Percentiles rank a stretch among this genome's conserved stretches.
These are phyloP conservation scores for Pteromalus puparum DNA, from an alignment of 1,140 invertebrate genomes.

Conservation along the genomic window DNA sequence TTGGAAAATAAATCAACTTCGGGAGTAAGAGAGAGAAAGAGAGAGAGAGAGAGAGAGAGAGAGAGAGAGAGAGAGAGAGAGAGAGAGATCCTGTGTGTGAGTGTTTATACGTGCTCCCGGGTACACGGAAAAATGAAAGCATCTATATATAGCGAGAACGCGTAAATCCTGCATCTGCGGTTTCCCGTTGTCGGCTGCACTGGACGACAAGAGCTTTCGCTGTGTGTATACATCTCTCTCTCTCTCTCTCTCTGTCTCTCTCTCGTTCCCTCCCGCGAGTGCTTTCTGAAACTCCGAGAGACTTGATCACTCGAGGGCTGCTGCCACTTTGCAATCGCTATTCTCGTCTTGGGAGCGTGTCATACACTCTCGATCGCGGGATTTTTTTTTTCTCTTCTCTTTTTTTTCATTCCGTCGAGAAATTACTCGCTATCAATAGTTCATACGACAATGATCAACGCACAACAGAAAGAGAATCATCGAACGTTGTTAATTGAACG, in stretches of 20 bases:
- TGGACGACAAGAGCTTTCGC: not conserved
- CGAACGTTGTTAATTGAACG: not conserved
- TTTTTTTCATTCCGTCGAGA: not conserved
- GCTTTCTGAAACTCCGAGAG: no score
- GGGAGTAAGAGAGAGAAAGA: not conserved
- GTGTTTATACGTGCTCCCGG: constrained; percentile 1
- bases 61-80: not conserved
- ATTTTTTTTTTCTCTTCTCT: not conserved
- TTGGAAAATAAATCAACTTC: constrained; percentile 40
- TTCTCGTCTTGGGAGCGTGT: no score
- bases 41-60: not conserved
- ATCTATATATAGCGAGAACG: constrained; percentile 30
- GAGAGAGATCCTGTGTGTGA: not conserved
- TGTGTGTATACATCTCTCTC: not conserved
- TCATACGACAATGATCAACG: no score
- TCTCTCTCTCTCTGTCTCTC: not conserved
- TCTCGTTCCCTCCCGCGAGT: not conserved
- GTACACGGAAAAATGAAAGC: constrained; percentile 38
- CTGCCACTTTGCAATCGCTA: not conserved
- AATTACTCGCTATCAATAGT: not conserved
- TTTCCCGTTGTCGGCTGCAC: no score
- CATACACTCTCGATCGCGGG: no score
- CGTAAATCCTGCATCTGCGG: constrained; percentile 33
- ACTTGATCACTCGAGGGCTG: constrained; percentile 11
- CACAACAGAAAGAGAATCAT: not conserved